Conservation (phyloP, 2,888 invertebrate genomes). For the Formica aserva region DNA sequence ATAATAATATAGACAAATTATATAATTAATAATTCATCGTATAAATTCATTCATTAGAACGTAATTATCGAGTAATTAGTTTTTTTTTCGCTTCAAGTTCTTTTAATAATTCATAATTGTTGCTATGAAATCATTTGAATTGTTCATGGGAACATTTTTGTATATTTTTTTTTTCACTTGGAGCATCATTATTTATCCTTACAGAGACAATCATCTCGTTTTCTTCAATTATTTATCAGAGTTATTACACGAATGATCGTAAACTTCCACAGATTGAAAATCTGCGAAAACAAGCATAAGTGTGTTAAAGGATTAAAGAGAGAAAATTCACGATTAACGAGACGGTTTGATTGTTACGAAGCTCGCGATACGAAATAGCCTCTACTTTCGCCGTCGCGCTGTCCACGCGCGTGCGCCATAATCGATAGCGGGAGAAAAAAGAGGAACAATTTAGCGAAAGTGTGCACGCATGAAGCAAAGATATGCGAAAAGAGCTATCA, state of each 20-base stretch:
- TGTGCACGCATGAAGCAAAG: slow-evolving; percentile 7
- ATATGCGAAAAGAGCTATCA: slow-evolving; percentile 32
- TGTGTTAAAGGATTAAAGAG: slow-evolving; percentile 18
- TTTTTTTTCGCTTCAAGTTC: neutral
- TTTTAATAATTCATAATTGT: neutral
- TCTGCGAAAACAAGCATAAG: neutral
- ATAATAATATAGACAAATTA: neutral
- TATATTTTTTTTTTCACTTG: neutral
- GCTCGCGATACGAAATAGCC: slow-evolving; percentile 19
- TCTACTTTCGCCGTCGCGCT: slow-evolving; percentile 50
- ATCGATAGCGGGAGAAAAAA: slow-evolving; percentile 44
- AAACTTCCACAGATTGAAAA: neutral
- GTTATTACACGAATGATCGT: neutral
- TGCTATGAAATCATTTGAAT: neutral
- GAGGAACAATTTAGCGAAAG: slow-evolving; percentile 43
- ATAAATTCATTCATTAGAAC: neutral
- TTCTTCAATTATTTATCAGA: neutral
- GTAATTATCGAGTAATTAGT: neutral
- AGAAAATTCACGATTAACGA: slow-evolving; percentile 35
- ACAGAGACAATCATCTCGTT: neutral
- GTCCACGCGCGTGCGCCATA: slow-evolving; percentile 21
- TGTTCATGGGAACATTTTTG: neutral
- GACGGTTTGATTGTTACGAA: slow-evolving; percentile 15
- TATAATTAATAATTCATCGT: neutral
- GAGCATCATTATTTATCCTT: neutral